phyloP scores from a whole-genome alignment of 2,888 invertebrate species.

The Hermaeophaga mercurialis region DNA sequence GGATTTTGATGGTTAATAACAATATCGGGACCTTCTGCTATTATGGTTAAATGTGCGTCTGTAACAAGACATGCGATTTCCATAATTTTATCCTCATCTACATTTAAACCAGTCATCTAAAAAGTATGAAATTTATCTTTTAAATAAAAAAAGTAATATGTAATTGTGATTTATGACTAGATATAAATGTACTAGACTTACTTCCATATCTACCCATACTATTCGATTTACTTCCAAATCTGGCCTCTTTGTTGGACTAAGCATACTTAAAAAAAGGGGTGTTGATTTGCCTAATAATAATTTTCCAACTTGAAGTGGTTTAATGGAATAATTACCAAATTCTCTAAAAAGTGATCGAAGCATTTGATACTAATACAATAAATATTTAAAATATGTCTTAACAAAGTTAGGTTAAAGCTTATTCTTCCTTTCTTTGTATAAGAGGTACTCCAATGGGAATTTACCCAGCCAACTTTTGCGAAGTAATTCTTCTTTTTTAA shows the following conservation, averaged over 20 bases:
- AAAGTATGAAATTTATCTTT: constrained; percentile 32
- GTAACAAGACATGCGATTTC: constrained; percentile 92
- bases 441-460: too few relatives aligned
- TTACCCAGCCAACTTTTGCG: too few relatives aligned
- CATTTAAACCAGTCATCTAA: constrained; percentile 88
- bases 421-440: too few relatives aligned
- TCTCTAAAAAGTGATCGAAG: neutral
- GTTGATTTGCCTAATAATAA: neutral
- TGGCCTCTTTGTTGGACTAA: neutral
- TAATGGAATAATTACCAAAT: neutral
- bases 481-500: too few relatives aligned
- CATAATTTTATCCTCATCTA: constrained; percentile 77
- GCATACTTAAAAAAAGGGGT: neutral
- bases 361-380: neutral
- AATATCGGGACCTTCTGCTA: constrained; percentile 76
- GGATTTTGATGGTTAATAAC: constrained; percentile 78
- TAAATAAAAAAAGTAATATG: constrained; percentile 9
- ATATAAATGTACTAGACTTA: too few relatives aligned
- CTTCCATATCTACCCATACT: constrained; percentile 79
- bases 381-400: neutral
- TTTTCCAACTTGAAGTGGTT: neutral
- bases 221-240: constrained; percentile 57
- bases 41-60: constrained; percentile 74
- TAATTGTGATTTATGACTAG: constrained; percentile 2
- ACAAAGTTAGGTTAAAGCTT: too few relatives aligned